phyloP scores from a whole-genome alignment of 2,113 vertebrate species.

The Apteryx mantelli region DNA sequence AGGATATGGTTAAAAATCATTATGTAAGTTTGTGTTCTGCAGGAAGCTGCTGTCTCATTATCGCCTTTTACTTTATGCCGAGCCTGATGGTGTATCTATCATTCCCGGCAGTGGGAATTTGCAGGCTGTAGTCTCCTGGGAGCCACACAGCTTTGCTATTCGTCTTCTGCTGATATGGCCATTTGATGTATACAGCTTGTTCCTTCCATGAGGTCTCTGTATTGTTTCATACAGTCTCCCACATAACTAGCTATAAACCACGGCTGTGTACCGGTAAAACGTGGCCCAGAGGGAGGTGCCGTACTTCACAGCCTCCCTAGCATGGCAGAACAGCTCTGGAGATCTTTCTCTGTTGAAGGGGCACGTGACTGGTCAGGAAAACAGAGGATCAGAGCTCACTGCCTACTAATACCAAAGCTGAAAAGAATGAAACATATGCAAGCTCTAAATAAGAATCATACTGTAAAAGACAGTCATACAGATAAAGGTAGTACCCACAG shows the following conservation, averaged over 20 bases:
- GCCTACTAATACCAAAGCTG: background rate
- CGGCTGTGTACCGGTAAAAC: background rate
- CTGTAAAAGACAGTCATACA: background rate
- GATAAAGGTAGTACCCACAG: background rate
- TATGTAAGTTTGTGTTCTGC: background rate
- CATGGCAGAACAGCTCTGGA: background rate
- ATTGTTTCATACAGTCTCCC: background rate
- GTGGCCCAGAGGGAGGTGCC: background rate
- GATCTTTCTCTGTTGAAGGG: background rate
- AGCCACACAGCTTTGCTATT: accelerated
- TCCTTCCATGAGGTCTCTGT: background rate
- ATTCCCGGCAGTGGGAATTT: accelerated
- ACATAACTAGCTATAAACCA: accelerated
- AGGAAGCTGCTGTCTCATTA: background rate
- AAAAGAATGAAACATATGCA: background rate
- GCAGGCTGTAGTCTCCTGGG: background rate
- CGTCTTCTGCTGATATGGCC: background rate
- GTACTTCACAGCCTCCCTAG: background rate
- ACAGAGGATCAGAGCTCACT: background rate
- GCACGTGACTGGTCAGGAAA: accelerated
- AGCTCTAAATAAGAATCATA: background rate
- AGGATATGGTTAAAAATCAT: background rate
- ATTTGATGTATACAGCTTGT: background rate
- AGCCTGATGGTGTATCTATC: background rate
- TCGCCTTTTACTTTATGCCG: background rate